Conservation (phyloP, 2,113 vertebrate species). For the Nibea coibor region DNA sequence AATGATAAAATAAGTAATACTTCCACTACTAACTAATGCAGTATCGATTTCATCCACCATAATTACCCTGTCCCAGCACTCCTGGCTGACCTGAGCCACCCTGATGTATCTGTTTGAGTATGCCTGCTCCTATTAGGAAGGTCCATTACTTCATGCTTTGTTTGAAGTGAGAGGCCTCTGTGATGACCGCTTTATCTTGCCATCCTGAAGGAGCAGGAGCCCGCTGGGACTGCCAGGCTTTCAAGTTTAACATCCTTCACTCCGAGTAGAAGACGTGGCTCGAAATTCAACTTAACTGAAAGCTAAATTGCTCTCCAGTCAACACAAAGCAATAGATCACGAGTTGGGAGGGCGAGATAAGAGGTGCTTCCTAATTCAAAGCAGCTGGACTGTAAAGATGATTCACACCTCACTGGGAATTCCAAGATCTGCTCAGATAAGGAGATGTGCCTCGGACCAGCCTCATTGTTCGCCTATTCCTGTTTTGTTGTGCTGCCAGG, state of each 20-base stretch:
- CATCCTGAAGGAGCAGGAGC: slow-evolving; percentile 6
- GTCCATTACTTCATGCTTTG: slow-evolving; percentile 48
- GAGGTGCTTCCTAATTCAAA: slow-evolving; percentile 53
- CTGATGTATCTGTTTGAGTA: slow-evolving; percentile 25
- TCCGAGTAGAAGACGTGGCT: background rate
- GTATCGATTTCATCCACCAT: background rate
- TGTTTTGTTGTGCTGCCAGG: slow-evolving; percentile 50
- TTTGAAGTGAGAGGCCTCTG: slow-evolving; percentile 39
- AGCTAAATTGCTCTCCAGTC: slow-evolving; percentile 34
- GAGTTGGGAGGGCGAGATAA: slow-evolving; percentile 46
- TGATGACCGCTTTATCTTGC: slow-evolving; percentile 32
- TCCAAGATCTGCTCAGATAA: slow-evolving; percentile 52
- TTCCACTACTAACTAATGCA: background rate
- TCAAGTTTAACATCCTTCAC: slow-evolving; percentile 36
- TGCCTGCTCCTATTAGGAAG: slow-evolving; percentile 38
- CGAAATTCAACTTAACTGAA: slow-evolving; percentile 16
- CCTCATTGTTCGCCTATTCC: slow-evolving; percentile 67
- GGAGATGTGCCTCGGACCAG: slow-evolving; percentile 10
- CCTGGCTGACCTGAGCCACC: slow-evolving; percentile 23
- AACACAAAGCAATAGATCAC: slow-evolving; percentile 44
- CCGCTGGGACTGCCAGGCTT: slow-evolving; percentile 36
- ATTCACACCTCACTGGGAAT: slow-evolving; percentile 52
- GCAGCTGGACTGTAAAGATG: slow-evolving; percentile 62
- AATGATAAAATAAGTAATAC: background rate
- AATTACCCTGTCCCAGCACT: slow-evolving; percentile 16